Evolutionary conservation across 2,797 vertebrate species (phyloP).

Genomic region (Chiroxiphia lanceolata): DNA sequence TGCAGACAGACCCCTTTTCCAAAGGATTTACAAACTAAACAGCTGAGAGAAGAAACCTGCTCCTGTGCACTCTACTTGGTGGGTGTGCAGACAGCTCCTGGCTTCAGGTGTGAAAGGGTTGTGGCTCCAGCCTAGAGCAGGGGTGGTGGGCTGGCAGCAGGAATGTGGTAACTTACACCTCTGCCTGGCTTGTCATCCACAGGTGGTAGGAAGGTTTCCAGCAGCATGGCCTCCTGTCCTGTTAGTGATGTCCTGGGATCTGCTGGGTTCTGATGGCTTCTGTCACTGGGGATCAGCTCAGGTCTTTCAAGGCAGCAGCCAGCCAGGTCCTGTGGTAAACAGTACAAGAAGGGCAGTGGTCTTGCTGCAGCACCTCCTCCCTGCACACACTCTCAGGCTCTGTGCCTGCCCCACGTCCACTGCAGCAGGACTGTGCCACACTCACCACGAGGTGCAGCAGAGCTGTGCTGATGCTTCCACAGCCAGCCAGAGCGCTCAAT

Average conservation of each 20-base stretch:
- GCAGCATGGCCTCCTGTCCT: rapidly evolving
- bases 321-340: background rate
- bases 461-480: background rate
- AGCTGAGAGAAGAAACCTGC: background rate
- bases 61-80: rapidly evolving
- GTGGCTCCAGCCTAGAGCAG: background rate
- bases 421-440: background rate
- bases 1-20: background rate
- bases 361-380: background rate
- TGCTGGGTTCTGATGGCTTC: background rate
- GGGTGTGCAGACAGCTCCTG: background rate
- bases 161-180: background rate
- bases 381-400: rapidly evolving
- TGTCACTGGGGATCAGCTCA: background rate
- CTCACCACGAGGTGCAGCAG: background rate
- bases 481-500: too few species aligned
- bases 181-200: background rate
- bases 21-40: background rate
- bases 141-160: background rate
- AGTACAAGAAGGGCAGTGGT: background rate
- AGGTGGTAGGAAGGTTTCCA: background rate
- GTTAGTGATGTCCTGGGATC: background rate
- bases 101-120: background rate
- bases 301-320: background rate
- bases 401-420: rapidly evolving